These are phyloP conservation scores for Danio rerio DNA, from an alignment of 2,113 vertebrate genomes.

Conservation along the genomic window GRCz12tu NC_133194.1:7086001-7086500, in stretches of 20 bases:
- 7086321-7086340: conserved; percentile 56
- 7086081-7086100: conserved; percentile 16
- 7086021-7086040: background rate
- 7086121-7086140: background rate
- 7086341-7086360: conserved; percentile 50
- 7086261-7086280: conserved; percentile 90
- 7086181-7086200: background rate
- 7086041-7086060: conserved; percentile 42
- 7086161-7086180: background rate
- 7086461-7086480: conserved; percentile 89
- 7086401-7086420: conserved; percentile 80
- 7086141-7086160: background rate
- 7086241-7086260: conserved; percentile 88
- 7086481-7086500: conserved; percentile 86
- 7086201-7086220: conserved; percentile 11
- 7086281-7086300: conserved; percentile 79
- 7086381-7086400: conserved; percentile 48
- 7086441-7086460: conserved; percentile 92
- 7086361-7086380: conserved; percentile 50
- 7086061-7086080: conserved; percentile 44
- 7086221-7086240: conserved; percentile 75
- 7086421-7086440: conserved; percentile 80
- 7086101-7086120: background rate
- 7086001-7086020: background rate
- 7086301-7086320: conserved; percentile 66